These are phyloP conservation scores for Anolis apletophallus DNA, from an alignment of 2,797 vertebrate genomes.

Conservation along the genomic window DNA sequence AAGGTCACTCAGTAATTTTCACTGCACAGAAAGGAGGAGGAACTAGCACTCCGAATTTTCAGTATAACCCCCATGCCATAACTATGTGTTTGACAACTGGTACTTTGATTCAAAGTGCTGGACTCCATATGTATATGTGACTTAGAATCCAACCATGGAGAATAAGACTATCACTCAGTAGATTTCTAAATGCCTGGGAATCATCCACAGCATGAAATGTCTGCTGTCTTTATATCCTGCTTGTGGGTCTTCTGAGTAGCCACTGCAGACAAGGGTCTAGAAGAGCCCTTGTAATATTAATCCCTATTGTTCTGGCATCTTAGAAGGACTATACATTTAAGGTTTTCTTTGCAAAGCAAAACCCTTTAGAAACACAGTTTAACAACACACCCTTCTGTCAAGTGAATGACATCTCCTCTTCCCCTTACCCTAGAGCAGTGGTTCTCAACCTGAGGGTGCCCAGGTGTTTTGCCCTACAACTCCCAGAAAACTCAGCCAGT, in stretches of 20 bases:
- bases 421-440: neutral
- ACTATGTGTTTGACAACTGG: too few species aligned
- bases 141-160: neutral
- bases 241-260: neutral
- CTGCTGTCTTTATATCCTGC: neutral
- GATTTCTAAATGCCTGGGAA: neutral
- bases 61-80: too few species aligned
- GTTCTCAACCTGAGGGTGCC: too few species aligned
- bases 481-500: too few species aligned
- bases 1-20: too few species aligned
- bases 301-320: neutral
- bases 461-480: too few species aligned
- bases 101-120: neutral
- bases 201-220: neutral
- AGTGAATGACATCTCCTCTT: neutral
- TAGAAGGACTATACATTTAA: neutral
- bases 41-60: too few species aligned
- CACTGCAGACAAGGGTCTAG: neutral
- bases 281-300: neutral
- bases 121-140: neutral
- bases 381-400: neutral
- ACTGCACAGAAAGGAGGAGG: too few species aligned
- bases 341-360: neutral
- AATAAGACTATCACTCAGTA: neutral
- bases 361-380: neutral